Percentiles rank a stretch among this genome's conserved stretches.
phyloP scores from a whole-genome alignment of 1,140 invertebrate species.

The Drosophila takahashii region DNA sequence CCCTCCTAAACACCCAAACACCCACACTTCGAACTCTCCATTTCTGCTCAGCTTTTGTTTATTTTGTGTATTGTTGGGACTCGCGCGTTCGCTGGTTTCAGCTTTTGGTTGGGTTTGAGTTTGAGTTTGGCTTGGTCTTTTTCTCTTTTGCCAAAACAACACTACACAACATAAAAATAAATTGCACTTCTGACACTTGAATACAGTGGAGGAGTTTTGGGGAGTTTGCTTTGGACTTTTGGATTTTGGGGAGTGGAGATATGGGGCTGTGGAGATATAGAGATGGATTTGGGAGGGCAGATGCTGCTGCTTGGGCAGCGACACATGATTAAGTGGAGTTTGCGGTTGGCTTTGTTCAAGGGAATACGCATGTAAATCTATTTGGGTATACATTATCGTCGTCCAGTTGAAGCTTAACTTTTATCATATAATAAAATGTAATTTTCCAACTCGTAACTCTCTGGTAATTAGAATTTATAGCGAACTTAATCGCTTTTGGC shows the following conservation, averaged over 20 bases:
- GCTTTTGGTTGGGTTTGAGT: constrained; percentile 13
- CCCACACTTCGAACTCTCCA: neutral
- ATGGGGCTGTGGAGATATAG: neutral
- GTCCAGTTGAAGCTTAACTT: constrained; percentile 83
- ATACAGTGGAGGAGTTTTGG: constrained; percentile 64
- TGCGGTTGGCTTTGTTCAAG: constrained; percentile 66
- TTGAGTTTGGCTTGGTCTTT: constrained; percentile 25
- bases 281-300: constrained; percentile 6
- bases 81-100: constrained; percentile 40
- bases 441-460: constrained; percentile 83
- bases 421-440: constrained; percentile 84
- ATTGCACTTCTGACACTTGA: constrained; percentile 83
- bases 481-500: constrained; percentile 77
- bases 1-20: neutral
- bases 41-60: constrained; percentile 59
- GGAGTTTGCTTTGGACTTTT: constrained; percentile 3
- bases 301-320: constrained; percentile 32
- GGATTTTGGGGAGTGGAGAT: neutral
- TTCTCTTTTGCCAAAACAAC: constrained; percentile 62
- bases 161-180: constrained; percentile 82
- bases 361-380: constrained; percentile 83
- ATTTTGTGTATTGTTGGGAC: constrained; percentile 66
- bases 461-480: constrained; percentile 83
- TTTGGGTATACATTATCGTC: constrained; percentile 82
- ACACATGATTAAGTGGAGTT: constrained; percentile 83